A percentile compares a stretch with the other conserved stretches of the same genome.
Evolutionary conservation across 2,888 invertebrate species (phyloP).

Genomic region (Eupithecia tripunctaria): DNA sequence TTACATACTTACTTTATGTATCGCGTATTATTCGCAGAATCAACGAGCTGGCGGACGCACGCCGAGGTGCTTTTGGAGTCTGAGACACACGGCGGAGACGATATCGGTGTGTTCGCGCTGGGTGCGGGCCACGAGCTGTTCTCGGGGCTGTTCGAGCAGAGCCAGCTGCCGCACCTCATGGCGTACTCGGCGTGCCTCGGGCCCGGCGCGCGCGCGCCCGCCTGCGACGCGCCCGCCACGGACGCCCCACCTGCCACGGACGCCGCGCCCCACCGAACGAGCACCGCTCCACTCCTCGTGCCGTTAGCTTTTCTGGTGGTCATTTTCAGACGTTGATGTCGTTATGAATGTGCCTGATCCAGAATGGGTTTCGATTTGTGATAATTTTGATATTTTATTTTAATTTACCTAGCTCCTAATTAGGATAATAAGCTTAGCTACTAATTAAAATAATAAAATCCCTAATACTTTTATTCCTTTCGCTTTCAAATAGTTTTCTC

Average conservation of each 20-base stretch:
- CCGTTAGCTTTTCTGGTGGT: neutral
- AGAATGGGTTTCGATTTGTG: neutral
- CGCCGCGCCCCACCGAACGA: slow-evolving; percentile 72
- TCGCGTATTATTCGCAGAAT: slow-evolving; percentile 47
- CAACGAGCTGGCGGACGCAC: slow-evolving; percentile 56
- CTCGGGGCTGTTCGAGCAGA: slow-evolving; percentile 90
- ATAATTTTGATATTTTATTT: neutral
- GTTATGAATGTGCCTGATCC: neutral
- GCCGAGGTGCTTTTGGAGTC: slow-evolving; percentile 82
- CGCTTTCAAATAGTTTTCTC: neutral
- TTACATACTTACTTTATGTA: neutral
- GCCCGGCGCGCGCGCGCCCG: slow-evolving; percentile 64
- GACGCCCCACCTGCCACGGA: slow-evolving; percentile 49
- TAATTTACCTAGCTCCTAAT: neutral
- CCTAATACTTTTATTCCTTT: neutral
- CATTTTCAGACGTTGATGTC: neutral
- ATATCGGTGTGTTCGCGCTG: slow-evolving; percentile 89
- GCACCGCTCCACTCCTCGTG: neutral
- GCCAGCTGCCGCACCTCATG: slow-evolving; percentile 90
- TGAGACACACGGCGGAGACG: slow-evolving; percentile 91
- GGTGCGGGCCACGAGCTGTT: slow-evolving; percentile 91
- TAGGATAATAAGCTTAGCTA: neutral
- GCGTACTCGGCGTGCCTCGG: slow-evolving; percentile 90
- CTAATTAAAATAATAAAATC: slow-evolving; percentile 3
- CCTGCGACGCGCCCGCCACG: slow-evolving; percentile 51